Base-by-base conservation (phyloP, 2,797 vertebrate genomes). In the Enteromius paludinosus region DNA sequence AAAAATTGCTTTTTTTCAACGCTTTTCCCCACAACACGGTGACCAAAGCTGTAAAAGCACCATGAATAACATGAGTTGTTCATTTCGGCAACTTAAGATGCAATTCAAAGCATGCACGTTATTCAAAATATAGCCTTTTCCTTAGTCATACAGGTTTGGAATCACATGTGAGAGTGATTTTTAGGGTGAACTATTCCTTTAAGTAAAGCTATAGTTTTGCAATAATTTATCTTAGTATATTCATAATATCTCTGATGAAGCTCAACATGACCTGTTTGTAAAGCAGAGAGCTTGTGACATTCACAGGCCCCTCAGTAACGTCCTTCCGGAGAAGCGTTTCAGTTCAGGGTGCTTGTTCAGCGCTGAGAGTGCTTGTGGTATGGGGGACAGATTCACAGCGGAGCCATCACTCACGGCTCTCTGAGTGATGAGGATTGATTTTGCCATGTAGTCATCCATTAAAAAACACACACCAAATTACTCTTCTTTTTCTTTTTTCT, bases 311-410 rank as follows among this genome's bases (percentile, higher is more conserved):
- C 90, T 92, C 88, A 90, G 87, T 89, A 72, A 82, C 71, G 70
- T 85, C 77, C 81, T 43, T 85, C 71, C 80, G 68, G 87, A 52
- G 83, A 86, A 86, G 81, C 47, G 52, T 84, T 86, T 87, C 76
- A 83, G 81, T 87, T 87, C 68, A 71, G 84, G 79, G 78, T 87
- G 87, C 89, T 87, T 87, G 84, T 71, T 70, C 84, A 88, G 77
- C 83, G 83, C 81, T 45, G 66, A 88, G 85, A 89, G 86, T 90
- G 88, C 89, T 90, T 85, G 86, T 90, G 91, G 91, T 90, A 91
- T 90, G 89, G 88, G 88, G 88, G 78, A 84, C 80, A 92, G 84
- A 90, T 84, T 88, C 89, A 86, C 90, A 89, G 89, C 90, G 85
- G 85, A 92, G 88, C 87, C 84, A 75, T 83, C 84, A 85, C 88